Conservation (phyloP, 2,888 invertebrate species). For the Amphiduros pacificus region DNA sequence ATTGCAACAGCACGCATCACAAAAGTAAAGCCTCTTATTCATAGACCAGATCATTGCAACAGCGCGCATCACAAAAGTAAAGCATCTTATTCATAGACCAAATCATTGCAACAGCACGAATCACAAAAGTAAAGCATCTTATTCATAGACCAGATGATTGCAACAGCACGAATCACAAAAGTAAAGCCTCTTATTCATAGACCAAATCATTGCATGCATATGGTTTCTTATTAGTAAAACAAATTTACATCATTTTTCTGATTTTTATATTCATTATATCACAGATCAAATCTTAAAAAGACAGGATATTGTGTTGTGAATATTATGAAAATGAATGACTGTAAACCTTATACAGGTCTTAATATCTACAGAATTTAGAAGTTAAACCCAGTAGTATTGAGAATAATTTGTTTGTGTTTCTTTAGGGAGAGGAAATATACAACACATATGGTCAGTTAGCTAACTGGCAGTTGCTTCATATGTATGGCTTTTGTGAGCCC, state of each 20-base stretch:
- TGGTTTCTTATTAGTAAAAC: background rate
- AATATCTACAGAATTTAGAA: too few species aligned
- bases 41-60: background rate
- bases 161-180: constrained; percentile 25
- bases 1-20: constrained; percentile 44
- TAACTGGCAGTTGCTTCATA: constrained; percentile 55
- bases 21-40: constrained; percentile 37
- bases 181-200: constrained; percentile 29
- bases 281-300: too few species aligned
- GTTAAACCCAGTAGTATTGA: too few species aligned
- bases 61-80: constrained; percentile 36
- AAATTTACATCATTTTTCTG: background rate
- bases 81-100: background rate
- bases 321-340: too few species aligned
- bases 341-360: too few species aligned
- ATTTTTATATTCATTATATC: background rate
- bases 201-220: background rate
- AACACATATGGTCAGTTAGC: constrained; percentile 58
- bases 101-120: background rate
- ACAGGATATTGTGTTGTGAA: too few species aligned
- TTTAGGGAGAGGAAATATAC: constrained; percentile 56
- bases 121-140: constrained; percentile 37
- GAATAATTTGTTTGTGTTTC: too few species aligned
- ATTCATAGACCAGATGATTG: background rate
- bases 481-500: constrained; percentile 58